Base-by-base conservation (phyloP, 2,888 invertebrate genomes). In the Tetheella fluctuosa region DNA sequence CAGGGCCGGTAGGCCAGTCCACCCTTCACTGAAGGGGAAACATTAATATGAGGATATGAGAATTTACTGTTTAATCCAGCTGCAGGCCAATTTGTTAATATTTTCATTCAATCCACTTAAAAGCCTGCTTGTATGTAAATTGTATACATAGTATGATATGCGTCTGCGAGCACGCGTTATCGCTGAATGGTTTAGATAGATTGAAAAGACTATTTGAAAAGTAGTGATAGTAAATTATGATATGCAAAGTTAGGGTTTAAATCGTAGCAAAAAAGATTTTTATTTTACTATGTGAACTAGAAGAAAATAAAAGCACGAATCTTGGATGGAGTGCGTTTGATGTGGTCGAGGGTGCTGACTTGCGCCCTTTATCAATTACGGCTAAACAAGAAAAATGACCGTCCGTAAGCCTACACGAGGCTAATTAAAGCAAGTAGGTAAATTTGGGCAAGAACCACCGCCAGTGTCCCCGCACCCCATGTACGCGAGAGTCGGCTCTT, bases 61-160 rank as follows among this genome's bases (percentile, higher is more conserved):
- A 92, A 92, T 93, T 92, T 92, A 93, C 91, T 90, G 90, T 89
- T 91, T 90, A 92, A 92, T 92, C 88, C 89, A 83, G 86, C 90
- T 90, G 83, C 88, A 86, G 88, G 91, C 90, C 90, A 92, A 91
- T 92, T 91, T 91, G 91, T 91, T 90, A 91, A 91, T 91, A 92
- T 91, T 92, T 90, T 88, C 90, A 88, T 88, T 90, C 90, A 92
- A 92, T 93, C 88, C 91, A 90, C 88, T 91, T 91, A 89, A 92
- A 91, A 88, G 80, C 80, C 74, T 71, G 80, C 75, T 76, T 73
- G 79, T 81, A 85, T 79, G 78, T 77, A 72, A 74, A 74, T 70
- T 65, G 65, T 28, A 59, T 64, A 64, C 61, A 64, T 67, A 69
- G 68, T 73, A 73, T 76, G 62, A 68, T 68, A 64, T 64, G 59